Evolutionary conservation across 1,140 invertebrate species (phyloP).

Genomic region (Dendrolimus kikuchii): DNA sequence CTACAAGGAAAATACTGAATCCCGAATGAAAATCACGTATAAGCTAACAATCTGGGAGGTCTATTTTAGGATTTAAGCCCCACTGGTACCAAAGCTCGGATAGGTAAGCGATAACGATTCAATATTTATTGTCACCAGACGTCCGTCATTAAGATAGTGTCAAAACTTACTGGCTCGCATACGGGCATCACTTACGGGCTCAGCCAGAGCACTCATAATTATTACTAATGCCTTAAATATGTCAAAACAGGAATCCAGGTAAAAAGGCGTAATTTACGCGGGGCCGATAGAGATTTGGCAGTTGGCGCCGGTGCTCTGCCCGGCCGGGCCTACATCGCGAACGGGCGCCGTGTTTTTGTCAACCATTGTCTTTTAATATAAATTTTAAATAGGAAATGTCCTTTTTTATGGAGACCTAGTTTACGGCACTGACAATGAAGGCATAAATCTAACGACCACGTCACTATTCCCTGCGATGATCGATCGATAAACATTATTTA

Average conservation of each 20-base stretch:
- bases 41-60: slow-evolving; percentile 47
- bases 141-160: slow-evolving; percentile 71
- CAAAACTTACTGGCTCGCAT: slow-evolving; percentile 64
- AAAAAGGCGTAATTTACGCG: slow-evolving; percentile 72
- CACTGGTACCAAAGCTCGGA: slow-evolving; percentile 39
- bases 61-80: slow-evolving; percentile 43
- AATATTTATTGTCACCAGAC: slow-evolving; percentile 68
- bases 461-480: slow-evolving; percentile 51
- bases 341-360: slow-evolving; percentile 67
- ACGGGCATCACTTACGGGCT: slow-evolving; percentile 31
- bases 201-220: slow-evolving; percentile 64
- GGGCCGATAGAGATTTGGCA: slow-evolving; percentile 70
- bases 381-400: slow-evolving; percentile 71
- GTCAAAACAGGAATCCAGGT: slow-evolving; percentile 72
- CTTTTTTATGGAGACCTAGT: slow-evolving; percentile 72
- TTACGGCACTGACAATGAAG: slow-evolving; percentile 64
- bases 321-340: slow-evolving; percentile 38
- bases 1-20: too few species aligned
- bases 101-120: slow-evolving; percentile 59
- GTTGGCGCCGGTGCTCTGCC: slow-evolving; percentile 53
- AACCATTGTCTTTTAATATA: slow-evolving; percentile 70
- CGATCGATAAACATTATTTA: slow-evolving; percentile 71
- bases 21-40: too few species aligned
- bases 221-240: slow-evolving; percentile 73
- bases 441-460: slow-evolving; percentile 65